Base-by-base conservation (phyloP, 2,113 vertebrate genomes). In the Tetrao urogallus region DNA sequence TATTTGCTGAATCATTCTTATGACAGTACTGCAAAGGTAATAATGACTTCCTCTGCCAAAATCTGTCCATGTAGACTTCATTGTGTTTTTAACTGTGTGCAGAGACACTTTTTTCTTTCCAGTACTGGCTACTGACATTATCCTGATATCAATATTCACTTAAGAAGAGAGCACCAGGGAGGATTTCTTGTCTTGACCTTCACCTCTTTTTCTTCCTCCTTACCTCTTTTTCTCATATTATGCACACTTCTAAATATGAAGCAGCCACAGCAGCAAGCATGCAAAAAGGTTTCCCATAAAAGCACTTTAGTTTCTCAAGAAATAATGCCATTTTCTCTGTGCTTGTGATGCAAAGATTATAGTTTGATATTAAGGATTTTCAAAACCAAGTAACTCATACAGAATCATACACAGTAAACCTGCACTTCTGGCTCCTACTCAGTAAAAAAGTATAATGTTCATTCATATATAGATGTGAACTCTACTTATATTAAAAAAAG, bases 321-420 rank as follows among this genome's bases (percentile, higher is more conserved):
- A 74, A 86, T 86, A 90, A 75, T 74, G 78, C 36, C 30, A 60
- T 95, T 97, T 97, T 91, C 89, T 63, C 42, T 11, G 10, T 86
- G 32, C 20, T 50, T 94, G 52, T 94, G 54, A 89, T 92, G 76
- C 64, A 19, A 17, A 94, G 71, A 95, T 86, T 92, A 60, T 75
- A 94, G 56, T 28, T 18, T 85, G 40, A 28, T 73, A 72, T 20
- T 82, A 80, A 95, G 80, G 78, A 80, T 92, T 94, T 90, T 89
- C 76, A 77, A 91, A 93, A 65, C 13, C 32, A 94, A 71, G 45
- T 85, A 95, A 88, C 32, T 91, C 67, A 81, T 36, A 64, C 63
- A 87, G 73, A 92, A 95, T 70, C 27, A 52, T 11, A 63, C 9
- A 36, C 21, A 86, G 7, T 65, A 52, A 89, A 92, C 48, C 48